A percentile compares a stretch with the other conserved stretches of the same genome.
phyloP scores from a whole-genome alignment of 35 echinoderm and acorn worm genomes.

The Patiria miniata region DNA sequence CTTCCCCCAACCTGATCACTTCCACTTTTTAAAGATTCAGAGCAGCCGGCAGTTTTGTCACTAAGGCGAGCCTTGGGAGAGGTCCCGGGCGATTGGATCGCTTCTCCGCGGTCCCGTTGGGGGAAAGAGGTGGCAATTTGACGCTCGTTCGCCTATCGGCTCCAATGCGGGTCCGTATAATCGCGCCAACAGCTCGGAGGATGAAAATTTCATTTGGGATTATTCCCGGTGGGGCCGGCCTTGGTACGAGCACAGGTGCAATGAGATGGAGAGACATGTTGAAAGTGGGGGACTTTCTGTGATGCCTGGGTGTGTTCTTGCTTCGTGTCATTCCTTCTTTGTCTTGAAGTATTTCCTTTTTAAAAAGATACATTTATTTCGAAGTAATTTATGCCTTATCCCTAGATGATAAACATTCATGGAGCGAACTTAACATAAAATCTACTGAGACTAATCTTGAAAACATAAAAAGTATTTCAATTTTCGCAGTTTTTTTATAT shows the following conservation, averaged over 20 bases:
- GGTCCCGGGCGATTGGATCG: neutral
- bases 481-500: no score
- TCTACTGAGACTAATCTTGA: no score
- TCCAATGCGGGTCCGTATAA: neutral
- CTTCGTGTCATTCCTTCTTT: no score
- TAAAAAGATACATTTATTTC: no score
- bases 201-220: neutral
- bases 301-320: no score
- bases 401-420: no score
- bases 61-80: neutral
- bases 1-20: neutral
- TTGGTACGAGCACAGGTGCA: neutral
- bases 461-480: no score
- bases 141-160: neutral
- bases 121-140: neutral
- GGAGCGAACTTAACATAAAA: no score
- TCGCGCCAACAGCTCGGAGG: neutral
- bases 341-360: no score
- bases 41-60: neutral
- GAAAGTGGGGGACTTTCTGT: neutral
- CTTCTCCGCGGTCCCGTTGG: neutral
- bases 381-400: no score
- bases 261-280: no score
- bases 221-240: neutral
- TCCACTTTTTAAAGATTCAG: slow-evolving; percentile 7